phyloP scores from a whole-genome alignment of 2,113 vertebrate genomes.

The Eulacestoma nigropectus region DNA sequence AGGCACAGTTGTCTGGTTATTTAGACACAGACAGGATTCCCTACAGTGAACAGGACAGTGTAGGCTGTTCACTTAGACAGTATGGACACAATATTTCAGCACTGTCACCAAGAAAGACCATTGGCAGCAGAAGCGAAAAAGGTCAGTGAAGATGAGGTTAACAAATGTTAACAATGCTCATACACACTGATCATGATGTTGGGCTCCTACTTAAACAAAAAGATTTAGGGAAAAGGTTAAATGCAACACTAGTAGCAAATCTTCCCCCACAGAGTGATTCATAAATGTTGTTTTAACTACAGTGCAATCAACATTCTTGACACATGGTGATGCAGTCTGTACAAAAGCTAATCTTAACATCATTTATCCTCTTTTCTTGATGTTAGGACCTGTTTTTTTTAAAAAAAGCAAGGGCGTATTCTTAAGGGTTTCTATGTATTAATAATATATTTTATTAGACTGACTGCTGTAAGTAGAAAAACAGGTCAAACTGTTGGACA shows the following conservation, averaged over 20 bases:
- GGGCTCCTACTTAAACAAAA: neutral
- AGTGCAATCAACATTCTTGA: neutral
- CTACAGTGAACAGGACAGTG: neutral
- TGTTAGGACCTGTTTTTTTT: neutral
- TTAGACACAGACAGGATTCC: neutral
- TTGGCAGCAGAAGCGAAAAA: neutral
- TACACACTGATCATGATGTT: neutral
- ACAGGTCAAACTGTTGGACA: neutral
- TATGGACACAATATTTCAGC: neutral
- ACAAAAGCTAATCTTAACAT: neutral
- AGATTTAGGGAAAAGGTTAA: neutral
- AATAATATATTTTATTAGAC: neutral
- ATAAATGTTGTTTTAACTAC: neutral
- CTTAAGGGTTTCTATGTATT: neutral
- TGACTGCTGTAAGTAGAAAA: neutral
- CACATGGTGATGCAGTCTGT: rapidly evolving
- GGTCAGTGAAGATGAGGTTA: neutral
- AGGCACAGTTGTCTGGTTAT: neutral
- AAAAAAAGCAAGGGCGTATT: neutral
- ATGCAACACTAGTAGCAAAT: neutral
- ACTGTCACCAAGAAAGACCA: neutral
- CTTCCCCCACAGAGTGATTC: neutral
- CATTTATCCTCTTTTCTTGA: neutral
- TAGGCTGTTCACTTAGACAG: neutral
- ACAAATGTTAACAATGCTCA: neutral